Percentiles rank a stretch among this genome's conserved stretches.
Conservation (phyloP, 2,113 vertebrate species). For the Gymnocephalus cernua region DNA sequence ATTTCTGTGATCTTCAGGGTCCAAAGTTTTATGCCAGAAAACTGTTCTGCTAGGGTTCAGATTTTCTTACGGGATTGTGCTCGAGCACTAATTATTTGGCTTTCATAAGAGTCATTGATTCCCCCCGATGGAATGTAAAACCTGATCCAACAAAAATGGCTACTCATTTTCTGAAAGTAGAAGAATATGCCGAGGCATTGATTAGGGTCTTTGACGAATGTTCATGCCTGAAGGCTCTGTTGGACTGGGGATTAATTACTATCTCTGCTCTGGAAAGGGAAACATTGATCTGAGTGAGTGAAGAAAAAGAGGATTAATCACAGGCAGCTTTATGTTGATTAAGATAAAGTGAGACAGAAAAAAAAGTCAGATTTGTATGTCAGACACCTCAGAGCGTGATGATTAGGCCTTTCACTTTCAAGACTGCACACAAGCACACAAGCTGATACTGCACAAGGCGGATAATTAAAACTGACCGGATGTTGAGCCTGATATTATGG, state of each 20-base stretch:
- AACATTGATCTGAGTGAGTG: slow-evolving; percentile 81
- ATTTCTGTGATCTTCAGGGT: slow-evolving; percentile 35
- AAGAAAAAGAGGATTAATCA: slow-evolving; percentile 81
- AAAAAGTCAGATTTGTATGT: slow-evolving; percentile 36
- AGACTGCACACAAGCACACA: background rate
- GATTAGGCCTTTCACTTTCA: slow-evolving; percentile 34
- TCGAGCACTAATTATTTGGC: slow-evolving; percentile 53
- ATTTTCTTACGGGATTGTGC: slow-evolving; percentile 35
- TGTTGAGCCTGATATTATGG: no score
- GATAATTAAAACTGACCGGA: background rate
- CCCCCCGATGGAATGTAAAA: slow-evolving; percentile 60
- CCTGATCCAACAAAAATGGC: slow-evolving; percentile 43
- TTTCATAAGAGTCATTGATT: slow-evolving; percentile 66
- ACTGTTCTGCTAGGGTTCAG: slow-evolving; percentile 26
- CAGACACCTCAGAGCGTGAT: slow-evolving; percentile 41
- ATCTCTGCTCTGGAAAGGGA: slow-evolving; percentile 77
- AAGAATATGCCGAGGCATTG: slow-evolving; percentile 65
- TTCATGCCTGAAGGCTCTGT: slow-evolving; percentile 73
- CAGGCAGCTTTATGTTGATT: slow-evolving; percentile 73
- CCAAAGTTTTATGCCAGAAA: slow-evolving; percentile 18
- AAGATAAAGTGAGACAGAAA: slow-evolving; percentile 68
- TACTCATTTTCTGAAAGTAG: slow-evolving; percentile 60
- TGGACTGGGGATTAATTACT: slow-evolving; percentile 81
- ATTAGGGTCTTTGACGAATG: slow-evolving; percentile 71
- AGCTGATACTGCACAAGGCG: slow-evolving; percentile 10